Evolutionary conservation across 2,797 vertebrate species (phyloP).

Genomic region (Gambusia yucatana): DNA sequence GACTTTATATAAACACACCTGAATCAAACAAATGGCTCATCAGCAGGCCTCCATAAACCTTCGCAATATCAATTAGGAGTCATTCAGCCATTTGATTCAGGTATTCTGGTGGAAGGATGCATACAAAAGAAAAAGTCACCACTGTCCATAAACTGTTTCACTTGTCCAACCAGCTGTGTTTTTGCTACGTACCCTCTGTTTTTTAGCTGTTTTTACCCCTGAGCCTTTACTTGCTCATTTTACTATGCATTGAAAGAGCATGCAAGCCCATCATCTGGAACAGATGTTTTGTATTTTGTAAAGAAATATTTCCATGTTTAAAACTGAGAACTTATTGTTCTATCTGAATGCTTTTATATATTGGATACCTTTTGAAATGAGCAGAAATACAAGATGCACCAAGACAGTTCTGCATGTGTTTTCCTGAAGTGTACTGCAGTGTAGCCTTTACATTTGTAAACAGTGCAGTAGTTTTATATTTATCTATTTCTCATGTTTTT

Average conservation of each 20-base stretch:
- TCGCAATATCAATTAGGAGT: not conserved
- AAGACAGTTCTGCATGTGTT: not conserved
- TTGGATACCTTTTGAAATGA: not conserved
- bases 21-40: not conserved
- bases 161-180: not conserved
- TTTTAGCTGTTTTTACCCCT: not conserved
- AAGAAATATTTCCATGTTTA: not conserved
- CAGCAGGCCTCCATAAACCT: not conserved
- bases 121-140: not conserved
- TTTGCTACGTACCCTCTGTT: not conserved
- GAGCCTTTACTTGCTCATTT: not conserved
- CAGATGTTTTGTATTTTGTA: not conserved
- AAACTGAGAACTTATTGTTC: not conserved
- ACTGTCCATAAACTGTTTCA: not conserved
- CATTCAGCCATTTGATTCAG: not conserved
- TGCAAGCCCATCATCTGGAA: constrained; percentile 4
- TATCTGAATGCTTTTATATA: not conserved
- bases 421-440: not conserved
- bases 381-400: not conserved
- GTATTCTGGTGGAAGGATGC: not conserved
- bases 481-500: constrained; percentile 9
- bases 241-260: not conserved
- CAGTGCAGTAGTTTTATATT: not conserved
- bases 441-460: not conserved
- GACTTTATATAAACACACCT: not conserved